Conservation (phyloP, 2,888 invertebrate genomes). For the Napeogenes inachia region DNA sequence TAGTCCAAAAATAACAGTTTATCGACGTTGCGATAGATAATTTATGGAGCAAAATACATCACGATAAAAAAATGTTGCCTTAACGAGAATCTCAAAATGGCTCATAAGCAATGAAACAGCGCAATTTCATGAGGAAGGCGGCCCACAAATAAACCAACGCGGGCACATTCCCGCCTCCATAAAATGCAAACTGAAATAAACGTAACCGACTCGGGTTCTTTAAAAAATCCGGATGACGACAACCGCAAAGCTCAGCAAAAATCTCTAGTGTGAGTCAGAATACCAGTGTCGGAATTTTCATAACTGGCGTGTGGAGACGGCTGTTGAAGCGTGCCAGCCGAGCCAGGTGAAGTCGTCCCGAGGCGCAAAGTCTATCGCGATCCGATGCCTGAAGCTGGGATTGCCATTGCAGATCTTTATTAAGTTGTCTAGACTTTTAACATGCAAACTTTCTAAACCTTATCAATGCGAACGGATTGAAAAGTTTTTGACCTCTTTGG, state of each 20-base stretch:
- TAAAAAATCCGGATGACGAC: slow-evolving; percentile 67
- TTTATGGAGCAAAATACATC: slow-evolving; percentile 60
- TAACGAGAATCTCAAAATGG: slow-evolving; percentile 70
- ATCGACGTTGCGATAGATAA: slow-evolving; percentile 46
- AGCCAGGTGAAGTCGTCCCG: slow-evolving; percentile 58
- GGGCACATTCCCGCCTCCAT: slow-evolving; percentile 72
- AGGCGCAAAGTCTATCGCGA: slow-evolving; percentile 51
- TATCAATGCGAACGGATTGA: too few species aligned
- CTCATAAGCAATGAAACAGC: slow-evolving; percentile 73
- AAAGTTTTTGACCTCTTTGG: too few species aligned
- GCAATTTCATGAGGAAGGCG: slow-evolving; percentile 73
- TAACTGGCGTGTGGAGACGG: slow-evolving; percentile 57
- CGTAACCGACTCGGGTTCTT: slow-evolving; percentile 68
- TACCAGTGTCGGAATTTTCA: slow-evolving; percentile 74
- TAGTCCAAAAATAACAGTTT: slow-evolving; percentile 41
- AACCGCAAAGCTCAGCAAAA: slow-evolving; percentile 71
- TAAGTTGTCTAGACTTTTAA: slow-evolving; percentile 34
- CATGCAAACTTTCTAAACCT: background rate
- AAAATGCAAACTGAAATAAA: slow-evolving; percentile 72
- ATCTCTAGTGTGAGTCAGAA: slow-evolving; percentile 70
- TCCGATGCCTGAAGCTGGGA: slow-evolving; percentile 38
- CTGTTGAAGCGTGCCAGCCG: slow-evolving; percentile 48
- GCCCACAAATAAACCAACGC: slow-evolving; percentile 73
- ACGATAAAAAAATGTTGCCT: slow-evolving; percentile 63
- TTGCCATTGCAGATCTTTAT: slow-evolving; percentile 53